Conservation (phyloP, 2,888 invertebrate genomes). For the Eristalis arbustorum region DNA sequence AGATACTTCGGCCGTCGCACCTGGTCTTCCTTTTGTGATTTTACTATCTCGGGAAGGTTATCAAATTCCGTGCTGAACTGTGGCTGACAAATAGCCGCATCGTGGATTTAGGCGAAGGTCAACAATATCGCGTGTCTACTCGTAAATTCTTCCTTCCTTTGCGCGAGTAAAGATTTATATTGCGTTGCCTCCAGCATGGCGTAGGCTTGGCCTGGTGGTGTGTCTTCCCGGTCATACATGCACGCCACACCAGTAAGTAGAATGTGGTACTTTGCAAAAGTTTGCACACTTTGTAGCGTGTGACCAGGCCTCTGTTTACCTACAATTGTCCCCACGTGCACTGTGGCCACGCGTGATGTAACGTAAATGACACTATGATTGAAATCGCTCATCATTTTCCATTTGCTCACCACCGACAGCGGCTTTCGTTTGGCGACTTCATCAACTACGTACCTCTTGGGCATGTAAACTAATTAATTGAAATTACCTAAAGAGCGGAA, state of each 20-base stretch:
- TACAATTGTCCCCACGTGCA: constrained; percentile 21
- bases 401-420: not conserved
- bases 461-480: constrained; percentile 16
- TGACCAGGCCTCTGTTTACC: constrained; percentile 6
- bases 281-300: not conserved
- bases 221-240: not conserved
- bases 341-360: not conserved
- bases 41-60: constrained; percentile 51
- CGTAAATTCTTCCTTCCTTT: constrained; percentile 8
- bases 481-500: constrained; percentile 12
- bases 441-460: not conserved
- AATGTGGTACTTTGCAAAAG: constrained; percentile 9
- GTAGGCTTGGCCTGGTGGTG: constrained; percentile 39
- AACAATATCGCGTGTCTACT: constrained; percentile 44
- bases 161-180: constrained; percentile 45
- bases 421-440: constrained; percentile 5
- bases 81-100: constrained; percentile 57
- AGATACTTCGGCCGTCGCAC: constrained; percentile 44
- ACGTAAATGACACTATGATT: constrained; percentile 5
- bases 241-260: not conserved
- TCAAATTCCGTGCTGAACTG: constrained; percentile 56
- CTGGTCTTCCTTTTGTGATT: constrained; percentile 48
- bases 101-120: constrained; percentile 60
- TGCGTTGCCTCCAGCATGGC: constrained; percentile 43
- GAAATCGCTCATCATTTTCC: not conserved